A percentile compares a stretch with the other conserved stretches of the same genome.
Conservation (phyloP, 2,888 invertebrate genomes). For the Drosophila histrio region DNA sequence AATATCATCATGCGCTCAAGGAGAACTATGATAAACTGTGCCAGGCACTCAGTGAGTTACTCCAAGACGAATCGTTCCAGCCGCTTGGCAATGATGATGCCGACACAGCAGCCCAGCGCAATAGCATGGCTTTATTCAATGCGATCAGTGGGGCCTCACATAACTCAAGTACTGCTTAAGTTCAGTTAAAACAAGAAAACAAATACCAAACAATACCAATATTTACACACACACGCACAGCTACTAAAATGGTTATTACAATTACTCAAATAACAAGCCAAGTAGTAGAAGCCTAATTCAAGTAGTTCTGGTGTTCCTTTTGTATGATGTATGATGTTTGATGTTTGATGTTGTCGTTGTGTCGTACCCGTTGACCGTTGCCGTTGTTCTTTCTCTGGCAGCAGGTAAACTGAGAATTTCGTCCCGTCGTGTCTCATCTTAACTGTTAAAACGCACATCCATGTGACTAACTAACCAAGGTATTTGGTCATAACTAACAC, state of each 20-base stretch:
- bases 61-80: constrained; percentile 89
- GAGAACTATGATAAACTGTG: constrained; percentile 94
- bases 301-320: constrained; percentile 66
- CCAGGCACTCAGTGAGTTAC: constrained; percentile 89
- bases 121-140: constrained; percentile 90
- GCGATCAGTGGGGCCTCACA: constrained; percentile 92
- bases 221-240: constrained; percentile 57
- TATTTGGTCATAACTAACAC: constrained; percentile 41
- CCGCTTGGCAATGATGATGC: constrained; percentile 82
- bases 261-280: constrained; percentile 59
- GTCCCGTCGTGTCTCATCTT: constrained; percentile 45
- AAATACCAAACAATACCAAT: constrained; percentile 31
- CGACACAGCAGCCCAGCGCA: constrained; percentile 88
- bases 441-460: constrained; percentile 34
- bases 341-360: constrained; percentile 59
- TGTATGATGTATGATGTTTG: constrained; percentile 39
- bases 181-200: constrained; percentile 41
- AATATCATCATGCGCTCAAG: constrained; percentile 95
- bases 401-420: constrained; percentile 62
- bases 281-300: constrained; percentile 61
- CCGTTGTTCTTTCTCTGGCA: constrained; percentile 62
- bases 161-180: constrained; percentile 92
- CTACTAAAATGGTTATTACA: constrained; percentile 54
- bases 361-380: constrained; percentile 48
- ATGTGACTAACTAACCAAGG: constrained; percentile 56